A percentile compares a stretch with the other conserved stretches of the same genome.
These are phyloP conservation scores for Nycticebus coucang DNA, from an alignment of 2,113 vertebrate species.

Conservation along the genomic window DNA sequence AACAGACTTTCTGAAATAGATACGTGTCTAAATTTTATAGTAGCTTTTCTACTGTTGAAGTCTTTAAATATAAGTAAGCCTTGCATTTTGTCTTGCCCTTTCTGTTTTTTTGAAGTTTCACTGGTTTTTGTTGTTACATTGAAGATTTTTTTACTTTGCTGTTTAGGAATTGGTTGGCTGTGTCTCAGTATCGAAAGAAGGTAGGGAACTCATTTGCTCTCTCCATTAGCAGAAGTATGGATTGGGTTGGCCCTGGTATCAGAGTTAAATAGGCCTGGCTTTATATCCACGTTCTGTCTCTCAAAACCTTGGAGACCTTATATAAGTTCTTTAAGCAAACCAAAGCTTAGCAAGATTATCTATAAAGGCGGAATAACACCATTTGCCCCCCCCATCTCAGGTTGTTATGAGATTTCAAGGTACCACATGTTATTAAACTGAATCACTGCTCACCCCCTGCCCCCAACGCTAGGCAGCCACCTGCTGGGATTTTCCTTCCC, in stretches of 20 bases:
- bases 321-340: conserved; percentile 34
- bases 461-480: neutral
- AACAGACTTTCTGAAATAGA: conserved; percentile 28
- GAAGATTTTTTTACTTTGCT: neutral
- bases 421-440: neutral
- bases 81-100: neutral
- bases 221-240: neutral
- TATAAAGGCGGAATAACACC: neutral
- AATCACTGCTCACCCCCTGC: neutral
- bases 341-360: neutral
- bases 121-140: neutral
- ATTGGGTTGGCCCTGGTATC: neutral
- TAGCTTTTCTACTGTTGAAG: neutral
- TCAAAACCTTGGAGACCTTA: conserved; percentile 6
- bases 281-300: neutral
- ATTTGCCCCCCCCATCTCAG: neutral
- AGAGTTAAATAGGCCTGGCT: neutral
- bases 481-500: conserved; percentile 26
- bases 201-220: neutral
- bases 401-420: conserved; percentile 12
- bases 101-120: neutral
- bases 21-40: neutral
- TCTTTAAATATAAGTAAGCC: neutral
- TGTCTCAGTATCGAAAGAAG: neutral
- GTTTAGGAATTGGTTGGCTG: neutral